These are phyloP conservation scores for Pangasianodon hypophthalmus DNA, from an alignment of 2,113 vertebrate species.

Conservation along the genomic window DNA sequence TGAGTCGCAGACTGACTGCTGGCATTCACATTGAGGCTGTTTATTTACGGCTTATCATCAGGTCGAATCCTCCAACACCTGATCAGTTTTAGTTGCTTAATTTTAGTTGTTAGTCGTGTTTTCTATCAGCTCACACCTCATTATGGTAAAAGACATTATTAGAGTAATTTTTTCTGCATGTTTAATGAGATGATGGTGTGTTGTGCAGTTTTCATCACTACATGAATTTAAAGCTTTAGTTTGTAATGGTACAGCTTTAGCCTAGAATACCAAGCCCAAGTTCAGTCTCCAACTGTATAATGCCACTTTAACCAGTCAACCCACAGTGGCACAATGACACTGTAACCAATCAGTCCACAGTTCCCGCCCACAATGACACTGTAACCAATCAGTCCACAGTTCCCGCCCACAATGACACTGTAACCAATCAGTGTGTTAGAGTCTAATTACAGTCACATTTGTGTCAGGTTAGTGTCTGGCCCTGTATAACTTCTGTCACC, in stretches of 20 bases:
- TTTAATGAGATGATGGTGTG: neutral
- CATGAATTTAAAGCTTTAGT: too few relatives aligned
- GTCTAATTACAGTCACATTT: neutral
- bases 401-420: too few relatives aligned
- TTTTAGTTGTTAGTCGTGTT: neutral
- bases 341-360: neutral
- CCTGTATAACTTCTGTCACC: neutral
- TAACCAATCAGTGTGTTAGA: neutral
- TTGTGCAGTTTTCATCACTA: too few relatives aligned
- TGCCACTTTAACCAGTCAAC: neutral
- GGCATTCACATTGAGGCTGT: neutral
- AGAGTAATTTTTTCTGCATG: neutral
- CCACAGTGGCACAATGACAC: neutral
- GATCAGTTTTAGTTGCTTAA: neutral
- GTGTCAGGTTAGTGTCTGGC: neutral
- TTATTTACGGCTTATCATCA: neutral
- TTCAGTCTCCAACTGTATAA: neutral
- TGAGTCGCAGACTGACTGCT: constrained; percentile 65
- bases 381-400: too few relatives aligned
- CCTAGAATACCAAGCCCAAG: too few relatives aligned
- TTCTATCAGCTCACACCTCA: neutral
- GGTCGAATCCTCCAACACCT: neutral
- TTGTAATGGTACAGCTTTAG: too few relatives aligned
- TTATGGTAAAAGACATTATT: neutral
- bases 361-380: too few relatives aligned